phyloP scores from a whole-genome alignment of 2,888 invertebrate species.

The Epinotia nisella region DNA sequence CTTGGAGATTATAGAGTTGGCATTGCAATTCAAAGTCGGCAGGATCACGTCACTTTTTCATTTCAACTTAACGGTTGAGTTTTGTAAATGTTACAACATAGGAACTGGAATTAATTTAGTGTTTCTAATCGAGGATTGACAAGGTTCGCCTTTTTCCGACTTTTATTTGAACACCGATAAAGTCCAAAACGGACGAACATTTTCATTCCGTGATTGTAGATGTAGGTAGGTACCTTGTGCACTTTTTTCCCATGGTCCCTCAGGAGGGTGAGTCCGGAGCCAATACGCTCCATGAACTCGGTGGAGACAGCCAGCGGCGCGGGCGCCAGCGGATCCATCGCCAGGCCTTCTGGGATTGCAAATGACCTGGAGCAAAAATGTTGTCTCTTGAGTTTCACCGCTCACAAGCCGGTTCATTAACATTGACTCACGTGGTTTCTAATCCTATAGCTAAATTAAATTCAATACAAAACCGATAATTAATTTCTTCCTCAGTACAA shows the following conservation, averaged over 20 bases:
- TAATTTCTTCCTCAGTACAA: too few species aligned
- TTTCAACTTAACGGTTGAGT: neutral
- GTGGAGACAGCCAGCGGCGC: conserved; percentile 76
- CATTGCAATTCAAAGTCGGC: neutral
- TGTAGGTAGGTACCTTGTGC: conserved; percentile 66
- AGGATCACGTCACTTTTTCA: too few species aligned
- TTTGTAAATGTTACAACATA: neutral
- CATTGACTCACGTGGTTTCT: conserved; percentile 21
- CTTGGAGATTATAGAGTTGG: neutral
- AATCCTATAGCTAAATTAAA: conserved; percentile 5
- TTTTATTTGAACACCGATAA: neutral
- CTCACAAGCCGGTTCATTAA: conserved; percentile 14
- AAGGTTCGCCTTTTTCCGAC: neutral
- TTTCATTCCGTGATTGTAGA: neutral
- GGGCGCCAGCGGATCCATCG: conserved; percentile 79
- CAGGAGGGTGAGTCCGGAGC: conserved; percentile 73
- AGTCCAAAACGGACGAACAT: neutral
- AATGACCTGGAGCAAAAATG: conserved; percentile 66
- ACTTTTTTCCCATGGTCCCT: conserved; percentile 80
- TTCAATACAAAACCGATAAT: neutral
- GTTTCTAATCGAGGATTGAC: neutral
- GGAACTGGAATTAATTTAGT: neutral
- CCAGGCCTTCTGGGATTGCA: conserved; percentile 78
- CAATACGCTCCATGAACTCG: conserved; percentile 79
- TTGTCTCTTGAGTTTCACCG: conserved; percentile 31